Conservation (phyloP, 2,797 vertebrate species). For the Paguma larvata region DNA sequence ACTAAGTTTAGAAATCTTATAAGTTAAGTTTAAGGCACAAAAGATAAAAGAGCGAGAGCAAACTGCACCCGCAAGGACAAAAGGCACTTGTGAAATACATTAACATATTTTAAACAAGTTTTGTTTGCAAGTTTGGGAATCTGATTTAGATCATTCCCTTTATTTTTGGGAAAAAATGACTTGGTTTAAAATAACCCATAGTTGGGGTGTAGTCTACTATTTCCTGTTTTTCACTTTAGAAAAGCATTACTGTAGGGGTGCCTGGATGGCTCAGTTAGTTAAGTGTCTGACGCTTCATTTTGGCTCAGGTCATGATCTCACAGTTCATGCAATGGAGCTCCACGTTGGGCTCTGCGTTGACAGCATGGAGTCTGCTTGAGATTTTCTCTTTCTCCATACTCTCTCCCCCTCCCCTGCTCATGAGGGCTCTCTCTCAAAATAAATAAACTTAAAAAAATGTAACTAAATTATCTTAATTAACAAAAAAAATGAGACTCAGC, state of each 20-base stretch:
- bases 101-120: background rate
- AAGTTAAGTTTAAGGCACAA: constrained; percentile 13
- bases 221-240: background rate
- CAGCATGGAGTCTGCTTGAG: too few species aligned
- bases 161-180: background rate
- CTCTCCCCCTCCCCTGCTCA: too few species aligned
- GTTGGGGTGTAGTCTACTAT: background rate
- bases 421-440: too few species aligned
- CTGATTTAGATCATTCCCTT: background rate
- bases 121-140: background rate
- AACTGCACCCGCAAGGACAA: background rate
- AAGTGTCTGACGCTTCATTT: too few species aligned
- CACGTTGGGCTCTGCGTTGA: too few species aligned
- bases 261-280: too few species aligned
- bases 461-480: background rate
- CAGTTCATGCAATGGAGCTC: too few species aligned
- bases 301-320: too few species aligned
- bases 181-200: background rate
- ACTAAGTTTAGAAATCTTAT: background rate
- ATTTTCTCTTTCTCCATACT: too few species aligned
- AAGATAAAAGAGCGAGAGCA: background rate
- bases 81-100: background rate
- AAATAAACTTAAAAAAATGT: background rate
- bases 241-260: background rate
- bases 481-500: background rate